Base-by-base conservation (phyloP, 2,888 invertebrate genomes). In the Palloptera scutellata region DNA sequence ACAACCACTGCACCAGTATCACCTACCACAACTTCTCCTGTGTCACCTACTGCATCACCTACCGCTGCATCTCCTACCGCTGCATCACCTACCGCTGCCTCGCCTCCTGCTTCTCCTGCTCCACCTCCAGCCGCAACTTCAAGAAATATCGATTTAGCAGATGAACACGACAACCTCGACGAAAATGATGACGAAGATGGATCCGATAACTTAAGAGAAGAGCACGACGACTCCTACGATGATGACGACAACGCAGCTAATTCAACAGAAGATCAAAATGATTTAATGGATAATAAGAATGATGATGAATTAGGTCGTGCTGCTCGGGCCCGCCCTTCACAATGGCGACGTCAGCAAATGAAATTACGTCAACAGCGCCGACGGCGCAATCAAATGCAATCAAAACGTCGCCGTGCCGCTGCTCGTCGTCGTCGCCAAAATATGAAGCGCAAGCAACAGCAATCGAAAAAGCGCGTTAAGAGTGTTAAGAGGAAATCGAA, bases 321-420 rank as follows among this genome's bases (percentile, higher is more conserved):
- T 3, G 69, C 63, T 43, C 68, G 57, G 41, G 65, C 61, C 9
- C 54, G 66, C 48, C 63, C 69, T 20, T 58, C 70, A 13, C 2
- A 72, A 58, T 58, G 70, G 70, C 15, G 63, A 5, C 64, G 57
- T 20, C n/a, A 55, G 1, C 42, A 60, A 17, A 58, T n/a, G 13
- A 20, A 48, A 60, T 45, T 77, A 63, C 52, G 20, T 3, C 55
- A 42, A 4, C 67, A 55, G 13, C 54, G 45, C 15, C 42, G 43
- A 43, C 15, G 54, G 15, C 43, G 42, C 5, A 54, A 64, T 58
- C 30, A 30, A 6, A 30, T 30, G 6, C 30, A 30, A 30, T 30
- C 30, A 30, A 30, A 30, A 30, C 30, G 30, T 4, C 30, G 30
- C 6, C 30, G 30, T 30, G 30, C 30, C 30, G 30, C 30, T 30